These are phyloP conservation scores for Anarsia innoxiella DNA, from an alignment of 2,888 invertebrate genomes.

Conservation along the genomic window DNA sequence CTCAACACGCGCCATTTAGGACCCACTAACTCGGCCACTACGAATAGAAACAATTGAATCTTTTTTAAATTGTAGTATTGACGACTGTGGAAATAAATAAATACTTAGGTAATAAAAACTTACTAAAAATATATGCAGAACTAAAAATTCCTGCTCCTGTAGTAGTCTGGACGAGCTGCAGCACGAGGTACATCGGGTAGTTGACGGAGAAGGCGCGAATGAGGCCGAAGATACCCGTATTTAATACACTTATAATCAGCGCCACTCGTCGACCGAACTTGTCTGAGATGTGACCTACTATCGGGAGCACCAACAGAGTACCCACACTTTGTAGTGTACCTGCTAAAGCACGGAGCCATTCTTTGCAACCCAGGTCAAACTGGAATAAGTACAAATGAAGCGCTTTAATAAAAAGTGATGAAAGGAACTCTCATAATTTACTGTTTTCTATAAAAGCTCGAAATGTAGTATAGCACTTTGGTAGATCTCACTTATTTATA, in stretches of 20 bases:
- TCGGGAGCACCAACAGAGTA: constrained; percentile 79
- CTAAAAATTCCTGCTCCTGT: constrained; percentile 60
- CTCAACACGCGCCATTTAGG: constrained; percentile 78
- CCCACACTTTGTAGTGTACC: constrained; percentile 85
- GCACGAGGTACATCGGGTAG: constrained; percentile 53
- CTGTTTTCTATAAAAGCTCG: too few relatives aligned
- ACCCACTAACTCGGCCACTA: constrained; percentile 81
- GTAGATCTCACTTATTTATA: too few relatives aligned
- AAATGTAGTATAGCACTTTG: too few relatives aligned
- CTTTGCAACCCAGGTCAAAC: constrained; percentile 62
- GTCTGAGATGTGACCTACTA: constrained; percentile 83
- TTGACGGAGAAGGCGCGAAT: constrained; percentile 58
- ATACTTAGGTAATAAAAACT: constrained; percentile 2
- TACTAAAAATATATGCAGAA: constrained; percentile 66
- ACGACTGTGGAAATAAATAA: not conserved
- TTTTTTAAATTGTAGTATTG: not conserved
- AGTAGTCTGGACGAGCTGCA: constrained; percentile 59
- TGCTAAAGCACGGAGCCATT: constrained; percentile 82
- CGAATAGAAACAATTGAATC: constrained; percentile 7
- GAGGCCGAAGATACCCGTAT: constrained; percentile 49
- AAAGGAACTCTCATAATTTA: too few relatives aligned
- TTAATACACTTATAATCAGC: constrained; percentile 56
- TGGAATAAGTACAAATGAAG: too few relatives aligned
- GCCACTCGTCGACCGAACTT: constrained; percentile 59
- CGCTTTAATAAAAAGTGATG: too few relatives aligned